A percentile compares a stretch with the other conserved stretches of the same genome.
Conservation (phyloP, 2,113 vertebrate genomes). For the Ceyx melanurus region DNA sequence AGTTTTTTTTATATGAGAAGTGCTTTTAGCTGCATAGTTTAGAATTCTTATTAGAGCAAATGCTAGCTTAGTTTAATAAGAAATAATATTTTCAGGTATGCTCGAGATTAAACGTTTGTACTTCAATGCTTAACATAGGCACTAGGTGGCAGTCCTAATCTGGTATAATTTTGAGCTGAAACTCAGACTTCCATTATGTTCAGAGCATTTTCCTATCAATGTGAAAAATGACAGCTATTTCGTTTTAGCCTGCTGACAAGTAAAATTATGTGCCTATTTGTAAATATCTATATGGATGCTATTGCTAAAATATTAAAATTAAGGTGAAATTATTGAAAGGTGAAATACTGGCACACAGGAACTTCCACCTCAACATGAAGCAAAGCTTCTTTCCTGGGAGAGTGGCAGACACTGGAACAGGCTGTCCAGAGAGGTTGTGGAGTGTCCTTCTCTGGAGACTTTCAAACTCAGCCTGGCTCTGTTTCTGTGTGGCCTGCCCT, state of each 20-base stretch:
- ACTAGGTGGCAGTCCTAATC: slow-evolving; percentile 56
- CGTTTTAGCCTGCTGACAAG: neutral
- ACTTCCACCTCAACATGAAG: too few species aligned
- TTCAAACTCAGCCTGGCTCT: too few species aligned
- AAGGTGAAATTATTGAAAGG: neutral
- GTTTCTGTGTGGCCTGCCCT: too few species aligned
- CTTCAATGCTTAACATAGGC: neutral
- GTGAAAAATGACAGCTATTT: neutral
- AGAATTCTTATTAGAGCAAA: neutral
- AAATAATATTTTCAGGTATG: neutral
- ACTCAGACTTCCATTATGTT: neutral
- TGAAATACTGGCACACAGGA: neutral
- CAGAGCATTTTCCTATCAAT: neutral
- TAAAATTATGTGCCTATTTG: neutral
- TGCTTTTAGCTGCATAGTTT: neutral
- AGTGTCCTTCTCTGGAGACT: too few species aligned
- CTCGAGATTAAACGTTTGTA: neutral
- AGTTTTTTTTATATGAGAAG: neutral
- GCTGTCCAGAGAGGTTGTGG: too few species aligned
- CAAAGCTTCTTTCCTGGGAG: too few species aligned
- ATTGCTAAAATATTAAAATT: neutral
- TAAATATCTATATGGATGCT: neutral
- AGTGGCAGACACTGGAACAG: too few species aligned
- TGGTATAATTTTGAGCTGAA: neutral
- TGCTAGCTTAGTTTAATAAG: neutral